Conservation (phyloP, 2,888 invertebrate species). For the Hypselothyrea guttata region DNA sequence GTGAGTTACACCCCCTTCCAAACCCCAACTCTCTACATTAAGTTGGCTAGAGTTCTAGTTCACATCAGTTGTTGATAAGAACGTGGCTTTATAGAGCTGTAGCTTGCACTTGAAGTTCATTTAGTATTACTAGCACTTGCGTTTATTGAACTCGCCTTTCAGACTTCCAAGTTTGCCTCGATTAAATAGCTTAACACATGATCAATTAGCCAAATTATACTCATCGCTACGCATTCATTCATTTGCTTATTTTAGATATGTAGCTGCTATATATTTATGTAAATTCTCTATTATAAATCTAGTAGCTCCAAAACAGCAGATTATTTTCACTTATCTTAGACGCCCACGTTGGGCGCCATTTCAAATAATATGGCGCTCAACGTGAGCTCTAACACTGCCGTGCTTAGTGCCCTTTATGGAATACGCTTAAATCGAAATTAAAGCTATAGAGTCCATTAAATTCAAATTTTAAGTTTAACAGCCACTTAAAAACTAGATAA, state of each 20-base stretch:
- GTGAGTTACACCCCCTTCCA: slow-evolving; percentile 55
- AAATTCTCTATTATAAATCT: too few species aligned
- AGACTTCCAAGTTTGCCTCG: slow-evolving; percentile 3
- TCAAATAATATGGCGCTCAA: too few species aligned
- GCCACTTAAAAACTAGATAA: too few species aligned
- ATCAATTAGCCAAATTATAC: not conserved
- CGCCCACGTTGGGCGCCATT: too few species aligned
- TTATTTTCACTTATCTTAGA: too few species aligned
- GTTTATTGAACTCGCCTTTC: slow-evolving; percentile 5
- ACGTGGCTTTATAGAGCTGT: slow-evolving; percentile 8
- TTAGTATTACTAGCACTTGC: not conserved
- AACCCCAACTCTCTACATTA: not conserved
- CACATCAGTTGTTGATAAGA: slow-evolving; percentile 18
- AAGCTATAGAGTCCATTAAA: too few species aligned
- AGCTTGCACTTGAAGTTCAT: slow-evolving; percentile 17
- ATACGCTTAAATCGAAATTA: too few species aligned
- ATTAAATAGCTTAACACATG: not conserved
- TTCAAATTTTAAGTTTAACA: too few species aligned
- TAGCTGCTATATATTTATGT: too few species aligned
- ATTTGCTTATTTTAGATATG: not conserved
- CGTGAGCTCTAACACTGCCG: too few species aligned
- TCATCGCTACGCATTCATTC: not conserved
- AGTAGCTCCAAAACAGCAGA: too few species aligned
- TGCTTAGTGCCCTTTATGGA: too few species aligned
- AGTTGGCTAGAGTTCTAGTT: not conserved